Conservation (phyloP, 2,797 vertebrate species). For the Melanotaenia parkinsoni region DNA sequence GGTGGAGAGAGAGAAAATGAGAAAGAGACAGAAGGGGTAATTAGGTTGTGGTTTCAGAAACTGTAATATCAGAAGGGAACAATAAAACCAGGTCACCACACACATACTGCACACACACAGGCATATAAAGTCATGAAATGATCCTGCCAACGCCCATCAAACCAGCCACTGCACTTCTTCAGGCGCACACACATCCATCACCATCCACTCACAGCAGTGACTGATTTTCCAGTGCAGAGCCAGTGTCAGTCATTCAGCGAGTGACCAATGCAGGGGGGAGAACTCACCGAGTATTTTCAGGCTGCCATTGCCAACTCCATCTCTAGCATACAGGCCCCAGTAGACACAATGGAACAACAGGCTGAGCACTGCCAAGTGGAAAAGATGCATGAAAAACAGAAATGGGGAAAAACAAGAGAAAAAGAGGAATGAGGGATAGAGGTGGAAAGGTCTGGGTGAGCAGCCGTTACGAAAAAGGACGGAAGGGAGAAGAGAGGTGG, state of each 20-base stretch:
- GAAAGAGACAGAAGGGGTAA: constrained; percentile 68
- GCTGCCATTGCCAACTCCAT: constrained; percentile 89
- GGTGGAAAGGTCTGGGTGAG: constrained; percentile 14
- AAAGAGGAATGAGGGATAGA: constrained; percentile 3
- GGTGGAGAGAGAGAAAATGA: constrained; percentile 53
- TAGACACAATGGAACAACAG: constrained; percentile 93
- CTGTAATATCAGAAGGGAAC: constrained; percentile 62
- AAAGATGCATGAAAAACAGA: constrained; percentile 40
- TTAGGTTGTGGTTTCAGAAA: constrained; percentile 76
- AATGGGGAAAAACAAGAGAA: constrained; percentile 10
- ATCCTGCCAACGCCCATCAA: constrained; percentile 21
- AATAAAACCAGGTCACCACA: constrained; percentile 65
- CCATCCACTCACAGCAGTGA: constrained; percentile 43
- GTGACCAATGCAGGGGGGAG: constrained; percentile 27
- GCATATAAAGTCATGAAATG: constrained; percentile 22
- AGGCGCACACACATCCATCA: constrained; percentile 50
- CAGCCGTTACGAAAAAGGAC: constrained; percentile 3
- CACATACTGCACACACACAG: constrained; percentile 21
- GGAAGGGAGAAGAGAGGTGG: constrained; percentile 4
- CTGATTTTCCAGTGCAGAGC: constrained; percentile 47
- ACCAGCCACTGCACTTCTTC: constrained; percentile 30
- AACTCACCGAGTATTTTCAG: constrained; percentile 86
- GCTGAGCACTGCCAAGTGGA: constrained; percentile 86
- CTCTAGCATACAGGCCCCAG: constrained; percentile 91
- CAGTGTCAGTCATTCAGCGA: constrained; percentile 48